These are phyloP conservation scores for Gonioctena quinquepunctata DNA, from an alignment of 1,140 invertebrate genomes.

Conservation along the genomic window DNA sequence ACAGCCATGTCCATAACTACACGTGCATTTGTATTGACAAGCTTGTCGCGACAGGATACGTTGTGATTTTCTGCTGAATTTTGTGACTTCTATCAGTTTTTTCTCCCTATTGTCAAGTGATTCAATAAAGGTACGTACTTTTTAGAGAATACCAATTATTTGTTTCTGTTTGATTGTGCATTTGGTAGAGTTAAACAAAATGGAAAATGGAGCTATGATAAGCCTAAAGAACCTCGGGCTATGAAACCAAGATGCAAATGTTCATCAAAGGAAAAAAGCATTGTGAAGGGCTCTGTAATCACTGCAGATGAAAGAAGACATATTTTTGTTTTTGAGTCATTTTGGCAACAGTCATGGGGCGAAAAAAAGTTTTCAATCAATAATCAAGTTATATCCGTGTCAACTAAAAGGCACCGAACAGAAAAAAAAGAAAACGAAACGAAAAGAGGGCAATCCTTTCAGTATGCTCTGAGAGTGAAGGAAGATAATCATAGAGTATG, in stretches of 20 bases:
- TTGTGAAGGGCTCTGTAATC: constrained; percentile 5
- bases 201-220: background rate
- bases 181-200: background rate
- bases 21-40: too few species aligned
- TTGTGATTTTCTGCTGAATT: too few species aligned
- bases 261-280: background rate
- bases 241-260: constrained; percentile 1
- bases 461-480: background rate
- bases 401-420: constrained; percentile 11
- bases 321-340: constrained; percentile 4
- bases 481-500: constrained; percentile 5
- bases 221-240: background rate
- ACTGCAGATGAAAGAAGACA: background rate
- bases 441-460: background rate
- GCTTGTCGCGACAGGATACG: too few species aligned
- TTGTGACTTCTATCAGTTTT: too few species aligned
- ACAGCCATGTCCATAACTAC: too few species aligned
- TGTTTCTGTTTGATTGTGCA: too few species aligned
- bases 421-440: constrained; percentile 3
- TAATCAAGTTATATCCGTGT: constrained; percentile 7
- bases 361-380: constrained; percentile 2
- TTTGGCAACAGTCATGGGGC: background rate
- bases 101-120: too few species aligned
- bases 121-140: too few species aligned
- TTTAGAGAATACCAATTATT: too few species aligned